phyloP scores from a whole-genome alignment of 2,888 invertebrate species.

The Drosophila pegasa region DNA sequence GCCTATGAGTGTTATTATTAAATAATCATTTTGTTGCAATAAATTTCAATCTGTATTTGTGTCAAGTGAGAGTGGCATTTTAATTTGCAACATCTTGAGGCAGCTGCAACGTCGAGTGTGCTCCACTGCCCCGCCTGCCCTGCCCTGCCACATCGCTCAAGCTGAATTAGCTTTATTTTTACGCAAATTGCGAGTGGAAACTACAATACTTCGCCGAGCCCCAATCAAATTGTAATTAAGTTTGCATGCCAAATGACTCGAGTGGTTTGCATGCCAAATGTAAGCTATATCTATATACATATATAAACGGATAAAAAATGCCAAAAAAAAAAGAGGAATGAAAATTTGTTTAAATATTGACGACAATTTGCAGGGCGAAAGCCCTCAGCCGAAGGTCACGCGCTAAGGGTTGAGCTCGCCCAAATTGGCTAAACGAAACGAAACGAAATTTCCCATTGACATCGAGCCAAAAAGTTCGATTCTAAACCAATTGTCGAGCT shows the following conservation, averaged over 20 bases:
- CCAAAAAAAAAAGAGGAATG: slow-evolving; percentile 10
- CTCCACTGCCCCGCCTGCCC: no score
- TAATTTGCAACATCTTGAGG: slow-evolving; percentile 54
- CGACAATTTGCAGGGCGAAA: slow-evolving; percentile 54
- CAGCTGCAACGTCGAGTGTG: not conserved
- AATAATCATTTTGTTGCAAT: slow-evolving; percentile 77
- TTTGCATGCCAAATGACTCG: slow-evolving; percentile 73
- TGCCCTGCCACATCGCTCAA: no score
- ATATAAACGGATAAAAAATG: not conserved
- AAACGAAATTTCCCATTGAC: slow-evolving; percentile 45
- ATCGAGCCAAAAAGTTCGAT: slow-evolving; percentile 57
- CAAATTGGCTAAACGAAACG: slow-evolving; percentile 41
- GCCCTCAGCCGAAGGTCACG: slow-evolving; percentile 6
- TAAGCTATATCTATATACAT: not conserved
- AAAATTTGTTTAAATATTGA: slow-evolving; percentile 70
- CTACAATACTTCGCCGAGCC: slow-evolving; percentile 47
- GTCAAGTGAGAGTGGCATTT: slow-evolving; percentile 71
- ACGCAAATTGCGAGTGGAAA: slow-evolving; percentile 27
- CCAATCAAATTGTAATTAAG: slow-evolving; percentile 71
- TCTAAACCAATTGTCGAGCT: slow-evolving; percentile 50
- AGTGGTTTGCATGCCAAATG: slow-evolving; percentile 52
- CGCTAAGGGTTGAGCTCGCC: slow-evolving; percentile 3
- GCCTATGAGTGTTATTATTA: slow-evolving; percentile 61
- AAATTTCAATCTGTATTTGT: slow-evolving; percentile 69
- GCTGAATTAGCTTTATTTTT: slow-evolving; percentile 57